Conservation (phyloP, 2,888 invertebrate genomes). For the Trachelus tabidus region DNA sequence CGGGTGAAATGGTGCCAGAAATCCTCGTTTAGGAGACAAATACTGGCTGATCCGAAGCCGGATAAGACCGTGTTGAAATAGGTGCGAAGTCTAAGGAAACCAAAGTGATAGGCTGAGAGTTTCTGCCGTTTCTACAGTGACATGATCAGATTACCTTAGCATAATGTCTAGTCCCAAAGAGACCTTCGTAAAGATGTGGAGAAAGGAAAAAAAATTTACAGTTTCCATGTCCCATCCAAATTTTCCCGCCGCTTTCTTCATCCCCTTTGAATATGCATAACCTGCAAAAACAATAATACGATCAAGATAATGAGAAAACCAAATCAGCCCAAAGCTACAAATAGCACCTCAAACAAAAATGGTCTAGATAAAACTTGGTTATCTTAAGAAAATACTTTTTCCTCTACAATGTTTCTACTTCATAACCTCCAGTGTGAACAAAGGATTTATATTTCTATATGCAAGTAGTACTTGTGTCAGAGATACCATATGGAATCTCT, state of each 20-base stretch:
- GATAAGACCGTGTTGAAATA: constrained; percentile 48
- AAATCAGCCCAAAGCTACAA: neutral
- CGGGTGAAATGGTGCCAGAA: constrained; percentile 32
- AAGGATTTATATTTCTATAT: neutral
- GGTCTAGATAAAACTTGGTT: neutral
- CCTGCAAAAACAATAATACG: constrained; percentile 4
- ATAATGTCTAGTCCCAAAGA: constrained; percentile 13
- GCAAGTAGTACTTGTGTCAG: neutral
- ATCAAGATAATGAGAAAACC: neutral
- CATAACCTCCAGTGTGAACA: neutral
- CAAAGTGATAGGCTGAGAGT: constrained; percentile 19
- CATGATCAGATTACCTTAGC: constrained; percentile 40
- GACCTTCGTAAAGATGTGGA: constrained; percentile 15
- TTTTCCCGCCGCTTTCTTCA: neutral
- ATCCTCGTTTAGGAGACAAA: constrained; percentile 41
- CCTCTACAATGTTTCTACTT: neutral
- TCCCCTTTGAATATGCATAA: constrained; percentile 34
- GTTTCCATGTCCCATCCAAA: constrained; percentile 25
- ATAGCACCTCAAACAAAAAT: neutral
- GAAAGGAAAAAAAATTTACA: constrained; percentile 37
- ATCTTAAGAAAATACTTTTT: neutral
- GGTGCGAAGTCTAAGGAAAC: constrained; percentile 41
- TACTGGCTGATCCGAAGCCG: constrained; percentile 35
- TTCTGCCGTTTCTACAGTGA: constrained; percentile 20
- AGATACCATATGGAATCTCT: constrained; percentile 6